These are phyloP conservation scores for Karalla daura DNA, from an alignment of 2,797 vertebrate genomes.

Conservation along the genomic window DNA sequence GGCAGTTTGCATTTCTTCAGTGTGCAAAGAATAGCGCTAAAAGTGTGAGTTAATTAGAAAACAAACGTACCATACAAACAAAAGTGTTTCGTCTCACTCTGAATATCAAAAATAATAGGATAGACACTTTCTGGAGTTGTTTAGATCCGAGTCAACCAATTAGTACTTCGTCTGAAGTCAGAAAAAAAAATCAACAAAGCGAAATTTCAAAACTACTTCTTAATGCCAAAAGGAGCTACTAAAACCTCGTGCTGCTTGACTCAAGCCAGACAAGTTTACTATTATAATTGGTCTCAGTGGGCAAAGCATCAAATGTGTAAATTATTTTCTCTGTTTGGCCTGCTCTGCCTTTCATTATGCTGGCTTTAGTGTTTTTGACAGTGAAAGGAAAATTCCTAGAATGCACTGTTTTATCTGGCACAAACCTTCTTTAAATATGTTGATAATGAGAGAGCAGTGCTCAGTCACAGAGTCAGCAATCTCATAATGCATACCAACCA, in stretches of 20 bases:
- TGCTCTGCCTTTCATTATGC: constrained; percentile 16
- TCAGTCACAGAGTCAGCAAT: constrained; percentile 36
- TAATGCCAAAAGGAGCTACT: constrained; percentile 51
- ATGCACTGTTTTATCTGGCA: constrained; percentile 29
- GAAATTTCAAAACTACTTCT: constrained; percentile 22
- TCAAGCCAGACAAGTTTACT: constrained; percentile 56
- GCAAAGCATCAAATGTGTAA: constrained; percentile 57
- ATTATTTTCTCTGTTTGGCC: constrained; percentile 43
- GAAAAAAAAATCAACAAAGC: constrained; percentile 28
- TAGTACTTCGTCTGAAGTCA: constrained; percentile 20
- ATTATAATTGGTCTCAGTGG: constrained; percentile 68
- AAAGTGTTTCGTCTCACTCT: neutral
- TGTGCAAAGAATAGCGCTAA: neutral
- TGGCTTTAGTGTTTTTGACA: constrained; percentile 7
- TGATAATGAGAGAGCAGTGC: constrained; percentile 29
- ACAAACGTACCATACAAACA: neutral
- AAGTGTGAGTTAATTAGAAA: too few relatives aligned
- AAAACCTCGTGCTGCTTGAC: constrained; percentile 48
- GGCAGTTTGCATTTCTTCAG: neutral
- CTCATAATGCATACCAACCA: constrained; percentile 10
- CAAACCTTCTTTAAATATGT: constrained; percentile 44
- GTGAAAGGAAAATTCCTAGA: constrained; percentile 36
- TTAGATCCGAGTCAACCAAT: constrained; percentile 30
- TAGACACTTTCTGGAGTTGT: constrained; percentile 1
- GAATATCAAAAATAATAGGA: neutral